Percentiles rank a stretch among this genome's conserved stretches.
Conservation (phyloP, 2,888 invertebrate species). For the Polylopha cassiicola region DNA sequence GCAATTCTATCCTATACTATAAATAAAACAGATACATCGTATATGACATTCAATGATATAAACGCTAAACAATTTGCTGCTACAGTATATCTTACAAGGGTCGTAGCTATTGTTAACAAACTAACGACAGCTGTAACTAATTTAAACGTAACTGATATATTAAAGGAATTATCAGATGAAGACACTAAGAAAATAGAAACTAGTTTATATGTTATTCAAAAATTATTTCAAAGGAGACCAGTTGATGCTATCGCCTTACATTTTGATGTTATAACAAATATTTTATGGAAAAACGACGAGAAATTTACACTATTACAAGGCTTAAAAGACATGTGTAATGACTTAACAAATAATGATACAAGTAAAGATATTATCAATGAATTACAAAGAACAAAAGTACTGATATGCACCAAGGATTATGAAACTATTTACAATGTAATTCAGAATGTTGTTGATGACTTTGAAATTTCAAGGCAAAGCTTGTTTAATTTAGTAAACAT, state of each 20-base stretch:
- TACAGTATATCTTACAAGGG: constrained; percentile 51
- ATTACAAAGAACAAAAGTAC: constrained; percentile 41
- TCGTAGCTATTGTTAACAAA: constrained; percentile 52
- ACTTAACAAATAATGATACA: constrained; percentile 41
- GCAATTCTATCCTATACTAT: constrained; percentile 47
- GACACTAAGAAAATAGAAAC: constrained; percentile 35
- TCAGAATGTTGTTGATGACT: constrained; percentile 40
- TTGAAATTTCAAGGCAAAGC: constrained; percentile 36
- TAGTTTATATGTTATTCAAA: constrained; percentile 44
- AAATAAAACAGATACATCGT: constrained; percentile 40
- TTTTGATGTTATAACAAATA: constrained; percentile 58
- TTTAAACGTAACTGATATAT: constrained; percentile 32
- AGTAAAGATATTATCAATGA: constrained; percentile 47
- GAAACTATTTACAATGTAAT: constrained; percentile 41
- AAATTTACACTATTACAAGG: constrained; percentile 44
- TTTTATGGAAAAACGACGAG: constrained; percentile 42
- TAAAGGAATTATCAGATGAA: constrained; percentile 31
- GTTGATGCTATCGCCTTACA: constrained; percentile 50
- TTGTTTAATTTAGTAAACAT: constrained; percentile 41
- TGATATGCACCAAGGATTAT: constrained; percentile 56
- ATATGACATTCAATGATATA: constrained; percentile 45
- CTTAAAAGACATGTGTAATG: constrained; percentile 42
- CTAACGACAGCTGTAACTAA: constrained; percentile 38
- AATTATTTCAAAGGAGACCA: constrained; percentile 51
- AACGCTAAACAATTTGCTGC: constrained; percentile 50